phyloP scores from a whole-genome alignment of 2,888 invertebrate genomes.

The Petrolisthes cinctipes region DNA sequence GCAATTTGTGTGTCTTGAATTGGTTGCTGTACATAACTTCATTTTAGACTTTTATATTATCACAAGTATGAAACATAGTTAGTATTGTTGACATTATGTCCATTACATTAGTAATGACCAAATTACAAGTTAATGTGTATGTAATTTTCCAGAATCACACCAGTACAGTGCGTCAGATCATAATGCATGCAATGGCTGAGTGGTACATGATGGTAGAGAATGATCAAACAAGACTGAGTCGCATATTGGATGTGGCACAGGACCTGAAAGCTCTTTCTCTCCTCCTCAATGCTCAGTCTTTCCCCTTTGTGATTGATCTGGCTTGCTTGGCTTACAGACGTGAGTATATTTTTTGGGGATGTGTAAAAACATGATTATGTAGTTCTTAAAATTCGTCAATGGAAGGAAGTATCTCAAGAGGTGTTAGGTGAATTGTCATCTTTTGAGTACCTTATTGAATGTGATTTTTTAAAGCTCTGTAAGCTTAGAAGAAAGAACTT shows the following conservation, averaged over 20 bases:
- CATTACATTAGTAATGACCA: too few relatives aligned
- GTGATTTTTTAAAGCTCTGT: too few relatives aligned
- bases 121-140: too few relatives aligned
- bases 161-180: conserved; percentile 78
- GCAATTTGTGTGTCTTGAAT: too few relatives aligned
- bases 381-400: not conserved
- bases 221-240: conserved; percentile 91
- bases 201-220: conserved; percentile 94
- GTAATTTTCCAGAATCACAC: conserved; percentile 73
- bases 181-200: conserved; percentile 97
- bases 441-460: too few relatives aligned
- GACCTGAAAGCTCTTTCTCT: conserved; percentile 89
- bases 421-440: too few relatives aligned
- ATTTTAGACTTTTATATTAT: too few relatives aligned
- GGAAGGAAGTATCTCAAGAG: too few relatives aligned
- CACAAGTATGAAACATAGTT: too few relatives aligned
- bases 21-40: too few relatives aligned
- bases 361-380: not conserved
- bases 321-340: conserved; percentile 96
- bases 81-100: too few relatives aligned
- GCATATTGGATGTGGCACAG: conserved; percentile 96
- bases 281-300: conserved; percentile 89
- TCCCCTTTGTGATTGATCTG: conserved; percentile 96
- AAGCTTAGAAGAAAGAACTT: too few relatives aligned
- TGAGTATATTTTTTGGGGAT: conserved; percentile 26